Conservation (phyloP, 2,888 invertebrate genomes). For the Beris morrisii region DNA sequence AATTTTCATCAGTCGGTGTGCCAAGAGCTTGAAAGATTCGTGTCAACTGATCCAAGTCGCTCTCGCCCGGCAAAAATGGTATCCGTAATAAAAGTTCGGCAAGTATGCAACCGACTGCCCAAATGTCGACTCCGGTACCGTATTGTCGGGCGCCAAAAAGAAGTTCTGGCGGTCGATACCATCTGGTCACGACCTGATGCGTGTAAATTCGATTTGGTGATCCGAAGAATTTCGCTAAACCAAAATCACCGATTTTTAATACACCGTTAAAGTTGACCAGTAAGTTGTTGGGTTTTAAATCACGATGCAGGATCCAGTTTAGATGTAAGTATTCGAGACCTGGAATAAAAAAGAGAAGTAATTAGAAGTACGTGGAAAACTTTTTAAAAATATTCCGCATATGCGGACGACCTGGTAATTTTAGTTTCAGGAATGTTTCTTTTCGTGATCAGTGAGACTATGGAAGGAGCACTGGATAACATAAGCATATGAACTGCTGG, state of each 20-base stretch:
- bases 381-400: too few species aligned
- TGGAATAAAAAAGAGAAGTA: constrained; percentile 43
- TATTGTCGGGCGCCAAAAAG: constrained; percentile 95
- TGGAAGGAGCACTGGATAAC: too few species aligned
- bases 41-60: constrained; percentile 94
- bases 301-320: constrained; percentile 96
- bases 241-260: constrained; percentile 98
- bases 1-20: constrained; percentile 87
- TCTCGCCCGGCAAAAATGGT: constrained; percentile 95
- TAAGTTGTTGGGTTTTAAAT: constrained; percentile 98
- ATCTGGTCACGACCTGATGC: constrained; percentile 95
- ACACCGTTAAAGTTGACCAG: constrained; percentile 89
- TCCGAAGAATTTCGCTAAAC: constrained; percentile 95
- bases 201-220: constrained; percentile 95
- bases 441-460: too few species aligned
- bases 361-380: too few species aligned
- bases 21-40: constrained; percentile 95
- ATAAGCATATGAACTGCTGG: too few species aligned
- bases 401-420: too few species aligned
- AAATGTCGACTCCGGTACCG: constrained; percentile 95
- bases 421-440: too few species aligned
- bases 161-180: constrained; percentile 92
- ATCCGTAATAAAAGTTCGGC: constrained; percentile 89
- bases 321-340: constrained; percentile 92
- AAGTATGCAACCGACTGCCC: constrained; percentile 98